Conservation (phyloP, 2,797 vertebrate species). For the Picus viridis region DNA sequence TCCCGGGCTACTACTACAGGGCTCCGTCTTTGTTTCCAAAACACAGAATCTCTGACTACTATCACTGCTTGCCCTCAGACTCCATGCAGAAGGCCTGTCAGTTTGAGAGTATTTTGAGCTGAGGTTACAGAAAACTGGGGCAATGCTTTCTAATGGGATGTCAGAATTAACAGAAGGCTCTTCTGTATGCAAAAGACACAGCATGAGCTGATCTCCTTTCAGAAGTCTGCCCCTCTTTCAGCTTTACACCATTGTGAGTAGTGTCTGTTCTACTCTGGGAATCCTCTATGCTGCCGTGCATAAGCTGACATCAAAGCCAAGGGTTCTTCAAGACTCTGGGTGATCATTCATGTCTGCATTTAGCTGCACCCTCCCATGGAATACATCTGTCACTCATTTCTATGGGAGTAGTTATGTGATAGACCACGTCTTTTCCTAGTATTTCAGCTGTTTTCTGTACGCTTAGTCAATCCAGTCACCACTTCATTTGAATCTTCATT, state of each 20-base stretch:
- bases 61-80: background rate
- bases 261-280: background rate
- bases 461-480: background rate
- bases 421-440: background rate
- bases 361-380: background rate
- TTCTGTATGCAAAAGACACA: constrained; percentile 35
- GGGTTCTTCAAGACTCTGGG: background rate
- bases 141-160: constrained; percentile 38
- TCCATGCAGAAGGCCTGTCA: background rate
- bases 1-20: background rate
- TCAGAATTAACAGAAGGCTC: constrained; percentile 48
- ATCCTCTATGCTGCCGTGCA: background rate
- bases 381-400: background rate
- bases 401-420: background rate
- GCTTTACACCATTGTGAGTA: background rate
- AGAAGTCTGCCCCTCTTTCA: background rate
- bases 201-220: background rate
- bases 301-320: background rate
- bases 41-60: background rate
- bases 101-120: background rate
- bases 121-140: constrained; percentile 44
- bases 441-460: background rate
- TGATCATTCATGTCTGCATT: background rate
- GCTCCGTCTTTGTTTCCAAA: background rate
- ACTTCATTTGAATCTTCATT: background rate